Evolutionary conservation across 2,797 vertebrate genomes (phyloP).

Genomic region (Carapus acus): DNA sequence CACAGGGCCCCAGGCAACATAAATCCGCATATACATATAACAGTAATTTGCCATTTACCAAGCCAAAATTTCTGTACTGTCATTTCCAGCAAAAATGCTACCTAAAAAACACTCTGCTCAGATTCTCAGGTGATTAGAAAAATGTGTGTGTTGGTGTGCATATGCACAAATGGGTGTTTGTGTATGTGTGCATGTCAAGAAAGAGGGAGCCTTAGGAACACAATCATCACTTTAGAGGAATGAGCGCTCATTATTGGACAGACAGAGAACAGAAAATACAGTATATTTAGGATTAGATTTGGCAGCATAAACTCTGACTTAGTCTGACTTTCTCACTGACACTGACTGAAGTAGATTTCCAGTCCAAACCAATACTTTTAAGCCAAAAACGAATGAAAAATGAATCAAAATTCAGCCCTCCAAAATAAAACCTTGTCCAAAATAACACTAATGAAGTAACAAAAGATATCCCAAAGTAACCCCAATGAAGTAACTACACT

Average conservation of each 20-base stretch:
- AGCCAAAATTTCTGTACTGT: neutral
- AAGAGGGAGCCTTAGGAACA: too few relatives aligned
- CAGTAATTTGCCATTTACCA: neutral
- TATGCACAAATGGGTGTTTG: conserved; percentile 18
- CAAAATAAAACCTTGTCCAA: conserved; percentile 26
- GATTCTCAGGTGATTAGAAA: conserved; percentile 21
- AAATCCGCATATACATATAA: conserved; percentile 40
- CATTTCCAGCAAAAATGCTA: neutral
- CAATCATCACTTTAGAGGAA: neutral
- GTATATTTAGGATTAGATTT: conserved; percentile 7
- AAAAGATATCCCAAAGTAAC: too few relatives aligned
- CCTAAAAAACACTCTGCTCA: conserved; percentile 24
- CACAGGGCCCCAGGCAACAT: conserved; percentile 24
- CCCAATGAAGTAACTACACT: neutral
- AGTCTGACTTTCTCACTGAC: conserved; percentile 15
- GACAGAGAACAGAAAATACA: conserved; percentile 3
- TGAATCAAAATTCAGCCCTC: conserved; percentile 6
- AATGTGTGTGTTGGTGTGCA: conserved; percentile 6
- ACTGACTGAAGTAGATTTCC: conserved; percentile 6
- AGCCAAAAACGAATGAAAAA: too few relatives aligned
- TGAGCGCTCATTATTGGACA: neutral
- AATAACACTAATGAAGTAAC: conserved; percentile 7
- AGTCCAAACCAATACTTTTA: too few relatives aligned
- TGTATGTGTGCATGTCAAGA: neutral
- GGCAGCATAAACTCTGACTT: conserved; percentile 13